These are phyloP conservation scores for Nomada ferruginata DNA, from an alignment of 2,888 invertebrate genomes.

Conservation along the genomic window DNA sequence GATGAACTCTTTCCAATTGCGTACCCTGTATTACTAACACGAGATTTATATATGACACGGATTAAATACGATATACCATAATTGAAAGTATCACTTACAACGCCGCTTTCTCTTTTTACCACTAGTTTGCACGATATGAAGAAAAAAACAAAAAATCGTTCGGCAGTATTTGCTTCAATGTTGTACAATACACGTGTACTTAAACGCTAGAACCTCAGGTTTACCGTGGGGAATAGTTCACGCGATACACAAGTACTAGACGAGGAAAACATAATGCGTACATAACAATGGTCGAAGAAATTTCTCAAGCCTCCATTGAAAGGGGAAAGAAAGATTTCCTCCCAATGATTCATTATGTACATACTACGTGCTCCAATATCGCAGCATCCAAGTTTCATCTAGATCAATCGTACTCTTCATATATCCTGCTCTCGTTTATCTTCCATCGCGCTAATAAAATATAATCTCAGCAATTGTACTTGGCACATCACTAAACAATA, in stretches of 20 bases:
- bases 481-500: constrained; percentile 14
- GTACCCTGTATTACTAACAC: constrained; percentile 53
- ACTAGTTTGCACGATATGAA: constrained; percentile 36
- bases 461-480: constrained; percentile 53
- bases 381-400: constrained; percentile 13
- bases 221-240: constrained; percentile 16
- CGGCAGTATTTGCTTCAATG: constrained; percentile 54
- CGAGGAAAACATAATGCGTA: constrained; percentile 37
- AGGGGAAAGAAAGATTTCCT: neutral
- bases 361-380: constrained; percentile 21
- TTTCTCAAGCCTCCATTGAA: neutral
- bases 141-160: constrained; percentile 1
- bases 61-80: constrained; percentile 52
- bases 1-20: neutral
- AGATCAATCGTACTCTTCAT: constrained; percentile 37
- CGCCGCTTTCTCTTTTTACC: constrained; percentile 33
- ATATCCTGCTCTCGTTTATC: neutral
- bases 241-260: constrained; percentile 20
- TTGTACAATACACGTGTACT: constrained; percentile 26
- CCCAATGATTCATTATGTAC: constrained; percentile 19
- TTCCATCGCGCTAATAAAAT: constrained; percentile 34
- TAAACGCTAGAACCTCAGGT: constrained; percentile 25
- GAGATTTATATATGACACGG: constrained; percentile 32
- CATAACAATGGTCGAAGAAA: constrained; percentile 18
- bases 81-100: constrained; percentile 33